Conservation (phyloP, 1,140 invertebrate species). For the Brachionus manjavacas region DNA sequence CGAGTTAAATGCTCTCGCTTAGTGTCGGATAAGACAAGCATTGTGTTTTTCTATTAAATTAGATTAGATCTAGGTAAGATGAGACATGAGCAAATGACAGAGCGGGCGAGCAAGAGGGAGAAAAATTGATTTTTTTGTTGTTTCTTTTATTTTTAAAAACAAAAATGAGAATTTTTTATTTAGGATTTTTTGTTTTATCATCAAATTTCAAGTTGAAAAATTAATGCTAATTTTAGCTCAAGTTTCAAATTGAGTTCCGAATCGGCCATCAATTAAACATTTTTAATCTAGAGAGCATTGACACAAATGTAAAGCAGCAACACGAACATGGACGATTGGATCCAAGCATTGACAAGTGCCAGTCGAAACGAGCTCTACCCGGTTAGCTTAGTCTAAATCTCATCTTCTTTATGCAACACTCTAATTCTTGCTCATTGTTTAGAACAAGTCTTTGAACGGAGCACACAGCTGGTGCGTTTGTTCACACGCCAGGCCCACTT, state of each 20-base stretch:
- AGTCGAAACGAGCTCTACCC: not conserved
- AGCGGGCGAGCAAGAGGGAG: not conserved
- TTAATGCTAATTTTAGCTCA: not conserved
- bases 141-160: not conserved
- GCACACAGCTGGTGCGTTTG: conserved; percentile 88
- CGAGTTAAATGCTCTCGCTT: not conserved
- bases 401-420: too few species aligned
- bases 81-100: not conserved
- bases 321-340: conserved; percentile 16
- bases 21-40: not conserved
- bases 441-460: conserved; percentile 65
- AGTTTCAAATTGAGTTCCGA: not conserved
- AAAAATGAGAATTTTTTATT: not conserved
- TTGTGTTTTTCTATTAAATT: not conserved
- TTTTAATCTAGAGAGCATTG: not conserved
- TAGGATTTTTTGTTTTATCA: not conserved
- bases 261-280: not conserved
- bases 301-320: not conserved
- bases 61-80: not conserved
- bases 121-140: not conserved
- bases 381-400: not conserved
- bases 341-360: conserved; percentile 21
- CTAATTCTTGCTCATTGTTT: not conserved
- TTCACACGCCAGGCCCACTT: conserved; percentile 85
- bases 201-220: not conserved